Evolutionary conservation across 2,888 invertebrate genomes (phyloP), one percentile per base, ranked within the genome.

Genomic region (Patella caerulea): DNA sequence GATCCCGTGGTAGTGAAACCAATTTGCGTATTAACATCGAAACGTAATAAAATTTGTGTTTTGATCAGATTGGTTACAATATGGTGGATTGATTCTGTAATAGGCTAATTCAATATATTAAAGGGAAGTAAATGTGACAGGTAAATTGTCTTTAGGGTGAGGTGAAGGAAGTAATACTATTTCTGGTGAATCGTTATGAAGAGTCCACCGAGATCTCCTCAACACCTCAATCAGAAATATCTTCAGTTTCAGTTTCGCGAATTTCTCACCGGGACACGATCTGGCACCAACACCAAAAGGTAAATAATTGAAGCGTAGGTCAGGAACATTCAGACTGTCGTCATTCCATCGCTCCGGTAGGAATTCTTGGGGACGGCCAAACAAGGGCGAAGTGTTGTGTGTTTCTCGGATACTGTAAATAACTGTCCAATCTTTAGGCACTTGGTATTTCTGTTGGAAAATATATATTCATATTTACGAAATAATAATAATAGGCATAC

Each of bases 351-450:
- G 78, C 24, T 84, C 86, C 0, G 88, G 88, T 17, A 76, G 24
- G 77, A 88, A 88, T 17, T 56, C 15, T 2, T 83, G 78, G 5
- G 74, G 78, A 71, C 84, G 74, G 3, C 71, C 55, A 78, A 84
- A 85, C 11, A 74, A 69, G 1, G 73, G 74, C 15, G 88, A 83
- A 15, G 76, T 82, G 54, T 86, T 81, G 52, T 89, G 89, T 1
- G 88, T 88, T 34, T 88, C 89, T 34, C 88, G 78, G n/a, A 89
- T 86, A 59, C 86, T 83, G 73, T 84, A 86, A 24, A 84, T 82
- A 4, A 89, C 83, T 24, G 82, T 85, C 88, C 89, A 89, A 15
- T 85, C 88, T 75, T 86, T 81, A n/a, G 90, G 90, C 72, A 91
- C 86, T 71, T 88, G 89, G 80, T 85, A 90, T 12, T 88, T 89